Evolutionary conservation across 2,113 vertebrate species (phyloP), one percentile per base, ranked within the genome.

Genomic region (Anas platyrhynchos): DNA sequence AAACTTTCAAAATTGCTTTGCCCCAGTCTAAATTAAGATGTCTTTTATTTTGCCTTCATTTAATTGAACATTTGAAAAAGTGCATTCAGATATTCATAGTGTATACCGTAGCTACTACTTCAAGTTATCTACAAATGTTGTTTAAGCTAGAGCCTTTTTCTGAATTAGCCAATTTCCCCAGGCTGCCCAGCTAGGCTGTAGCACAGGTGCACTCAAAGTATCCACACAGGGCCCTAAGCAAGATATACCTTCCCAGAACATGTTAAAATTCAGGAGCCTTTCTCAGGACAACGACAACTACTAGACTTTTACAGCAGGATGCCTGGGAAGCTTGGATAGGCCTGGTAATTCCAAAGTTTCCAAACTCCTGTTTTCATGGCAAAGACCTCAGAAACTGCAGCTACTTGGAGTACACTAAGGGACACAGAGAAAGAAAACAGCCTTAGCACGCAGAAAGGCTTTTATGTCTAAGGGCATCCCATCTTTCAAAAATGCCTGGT

Each of bases 311-410:
- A 68, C 20, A 74, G 38, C 41, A 50, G 20, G n/a, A 68, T 1
- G 6, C 9, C n/a, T 1, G 2, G 17, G 5, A 54, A 31, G 11
- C 1, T 6, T 72, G 13, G 26, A 63, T 12, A 82, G 52, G n/a
- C n/a, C 44, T 52, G 12, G 4, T 27, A 65, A 67, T 34, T 46
- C 38, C 34, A 61, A n/a, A 83, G 32, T 18, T 75, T 79, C 63
- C 38, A 72, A 83, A 89, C 67, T 85, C n/a, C 41, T 3, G 2
- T 38, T n/a, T 79, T 76, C 71, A 46, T 6, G 6, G 31, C 27
- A 88, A 88, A 83, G n/a, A 32, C n/a, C 36, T 75, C 21, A 34
- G 56, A 82, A 91, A 72, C 4, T 9, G 32, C 22, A 65, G 43
- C 32, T 52, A 13, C 22, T 15, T 1, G 2, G 36, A 4, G 5